These are phyloP conservation scores for Molorchus minor DNA, from an alignment of 2,888 invertebrate species.

Conservation along the genomic window DNA sequence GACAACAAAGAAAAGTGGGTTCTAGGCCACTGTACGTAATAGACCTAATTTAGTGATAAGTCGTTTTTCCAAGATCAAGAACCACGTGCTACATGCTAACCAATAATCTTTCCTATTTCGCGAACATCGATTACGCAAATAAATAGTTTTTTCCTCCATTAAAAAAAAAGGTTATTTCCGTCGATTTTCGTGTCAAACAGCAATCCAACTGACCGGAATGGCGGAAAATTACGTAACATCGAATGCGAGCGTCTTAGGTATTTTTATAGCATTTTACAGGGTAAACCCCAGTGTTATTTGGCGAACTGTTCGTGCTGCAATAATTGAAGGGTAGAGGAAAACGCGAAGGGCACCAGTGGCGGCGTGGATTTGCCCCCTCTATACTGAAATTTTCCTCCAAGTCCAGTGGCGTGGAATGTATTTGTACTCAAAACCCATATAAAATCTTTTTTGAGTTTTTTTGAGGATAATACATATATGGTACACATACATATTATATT, in stretches of 20 bases:
- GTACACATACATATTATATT: too few species aligned
- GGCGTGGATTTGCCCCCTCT: conserved; percentile 11
- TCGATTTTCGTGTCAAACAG: neutral
- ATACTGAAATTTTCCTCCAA: too few species aligned
- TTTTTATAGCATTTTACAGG: conserved; percentile 27
- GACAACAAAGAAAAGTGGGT: too few species aligned
- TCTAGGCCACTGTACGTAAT: too few species aligned
- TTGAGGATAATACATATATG: too few species aligned
- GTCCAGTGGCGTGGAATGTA: too few species aligned
- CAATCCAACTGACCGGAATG: conserved; percentile 5
- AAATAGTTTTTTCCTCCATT: too few species aligned
- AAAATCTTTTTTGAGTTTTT: too few species aligned
- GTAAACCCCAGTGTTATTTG: conserved; percentile 27
- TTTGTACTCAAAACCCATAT: too few species aligned
- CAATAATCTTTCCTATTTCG: neutral
- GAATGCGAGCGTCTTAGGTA: conserved; percentile 3
- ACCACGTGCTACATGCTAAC: neutral
- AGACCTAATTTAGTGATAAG: too few species aligned
- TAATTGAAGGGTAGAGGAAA: conserved; percentile 28
- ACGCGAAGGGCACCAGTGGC: conserved; percentile 31
- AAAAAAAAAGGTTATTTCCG: neutral
- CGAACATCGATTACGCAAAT: neutral
- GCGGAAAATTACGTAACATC: conserved; percentile 8
- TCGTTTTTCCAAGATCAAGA: too few species aligned
- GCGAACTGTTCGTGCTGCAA: conserved; percentile 32